These are phyloP conservation scores for Amiota minor DNA, from an alignment of 2,888 invertebrate species.

Conservation along the genomic window DNA sequence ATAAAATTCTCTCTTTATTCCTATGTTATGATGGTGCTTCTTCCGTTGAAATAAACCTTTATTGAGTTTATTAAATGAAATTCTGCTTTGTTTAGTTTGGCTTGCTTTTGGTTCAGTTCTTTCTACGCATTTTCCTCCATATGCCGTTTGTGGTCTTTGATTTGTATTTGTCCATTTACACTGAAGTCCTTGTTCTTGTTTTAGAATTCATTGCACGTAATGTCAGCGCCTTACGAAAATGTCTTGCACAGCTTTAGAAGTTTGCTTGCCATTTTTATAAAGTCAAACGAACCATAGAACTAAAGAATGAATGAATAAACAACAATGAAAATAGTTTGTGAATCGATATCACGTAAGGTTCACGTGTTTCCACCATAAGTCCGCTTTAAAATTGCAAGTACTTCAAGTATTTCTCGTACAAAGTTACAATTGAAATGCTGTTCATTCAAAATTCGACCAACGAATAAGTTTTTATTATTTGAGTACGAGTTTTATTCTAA, in stretches of 20 bases:
- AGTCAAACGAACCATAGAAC: not conserved
- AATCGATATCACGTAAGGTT: conserved; percentile 12
- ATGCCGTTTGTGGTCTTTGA: conserved; percentile 2
- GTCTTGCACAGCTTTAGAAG: not conserved
- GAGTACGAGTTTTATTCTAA: not conserved
- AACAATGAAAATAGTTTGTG: not conserved
- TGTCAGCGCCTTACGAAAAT: conserved; percentile 4
- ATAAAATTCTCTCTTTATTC: no score
- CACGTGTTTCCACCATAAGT: not conserved
- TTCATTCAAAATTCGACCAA: conserved; percentile 5
- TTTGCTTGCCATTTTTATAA: conserved; percentile 1
- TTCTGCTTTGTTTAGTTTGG: conserved; percentile 12
- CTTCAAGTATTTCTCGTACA: not conserved
- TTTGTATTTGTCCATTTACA: not conserved
- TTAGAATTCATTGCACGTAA: conserved; percentile 11
- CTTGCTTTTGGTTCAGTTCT: not conserved
- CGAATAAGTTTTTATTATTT: not conserved
- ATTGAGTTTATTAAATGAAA: conserved; percentile 37
- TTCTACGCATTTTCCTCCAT: not conserved
- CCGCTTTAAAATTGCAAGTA: not conserved
- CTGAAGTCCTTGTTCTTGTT: not conserved
- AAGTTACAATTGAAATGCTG: not conserved
- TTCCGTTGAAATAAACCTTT: conserved; percentile 16
- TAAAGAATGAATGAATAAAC: not conserved
- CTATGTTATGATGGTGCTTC: not conserved